phyloP scores from a whole-genome alignment of 2,888 invertebrate genomes.

The Habroteleia sp. region DNA sequence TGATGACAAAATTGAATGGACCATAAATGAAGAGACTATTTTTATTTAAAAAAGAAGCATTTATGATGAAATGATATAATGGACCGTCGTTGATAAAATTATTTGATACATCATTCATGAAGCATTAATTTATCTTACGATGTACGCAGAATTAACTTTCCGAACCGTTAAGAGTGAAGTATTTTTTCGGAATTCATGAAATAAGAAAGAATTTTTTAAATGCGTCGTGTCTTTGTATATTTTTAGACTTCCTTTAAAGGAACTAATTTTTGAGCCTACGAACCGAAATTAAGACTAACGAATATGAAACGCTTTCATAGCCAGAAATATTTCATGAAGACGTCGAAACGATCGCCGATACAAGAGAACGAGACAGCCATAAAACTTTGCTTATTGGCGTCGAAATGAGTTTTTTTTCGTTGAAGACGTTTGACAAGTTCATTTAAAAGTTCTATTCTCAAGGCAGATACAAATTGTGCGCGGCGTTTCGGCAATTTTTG shows the following conservation, averaged over 20 bases:
- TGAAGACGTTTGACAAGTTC: slow-evolving; percentile 55
- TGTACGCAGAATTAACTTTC: too few relatives aligned
- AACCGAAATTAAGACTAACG: too few relatives aligned
- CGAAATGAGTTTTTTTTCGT: slow-evolving; percentile 45
- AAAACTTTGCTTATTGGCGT: slow-evolving; percentile 48
- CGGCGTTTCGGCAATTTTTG: slow-evolving; percentile 52
- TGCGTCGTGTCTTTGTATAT: too few relatives aligned
- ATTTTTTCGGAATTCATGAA: too few relatives aligned
- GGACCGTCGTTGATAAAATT: background rate
- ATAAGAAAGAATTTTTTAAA: too few relatives aligned
- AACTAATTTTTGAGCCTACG: too few relatives aligned
- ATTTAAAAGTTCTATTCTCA: slow-evolving; percentile 55
- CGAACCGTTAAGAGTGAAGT: background rate
- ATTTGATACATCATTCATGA: background rate
- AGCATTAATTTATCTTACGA: background rate
- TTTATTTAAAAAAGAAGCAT: too few relatives aligned
- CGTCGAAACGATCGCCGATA: slow-evolving; percentile 27
- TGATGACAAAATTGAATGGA: background rate
- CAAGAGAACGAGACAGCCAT: slow-evolving; percentile 22
- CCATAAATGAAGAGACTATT: background rate
- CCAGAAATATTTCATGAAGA: slow-evolving; percentile 11
- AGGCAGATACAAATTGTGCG: slow-evolving; percentile 51
- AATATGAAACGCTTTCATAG: too few relatives aligned
- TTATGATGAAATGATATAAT: background rate
- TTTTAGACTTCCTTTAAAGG: too few relatives aligned